Percentiles rank a stretch among this genome's conserved stretches.
Conservation (phyloP, 2,888 invertebrate genomes). For the Adela reaumurella region DNA sequence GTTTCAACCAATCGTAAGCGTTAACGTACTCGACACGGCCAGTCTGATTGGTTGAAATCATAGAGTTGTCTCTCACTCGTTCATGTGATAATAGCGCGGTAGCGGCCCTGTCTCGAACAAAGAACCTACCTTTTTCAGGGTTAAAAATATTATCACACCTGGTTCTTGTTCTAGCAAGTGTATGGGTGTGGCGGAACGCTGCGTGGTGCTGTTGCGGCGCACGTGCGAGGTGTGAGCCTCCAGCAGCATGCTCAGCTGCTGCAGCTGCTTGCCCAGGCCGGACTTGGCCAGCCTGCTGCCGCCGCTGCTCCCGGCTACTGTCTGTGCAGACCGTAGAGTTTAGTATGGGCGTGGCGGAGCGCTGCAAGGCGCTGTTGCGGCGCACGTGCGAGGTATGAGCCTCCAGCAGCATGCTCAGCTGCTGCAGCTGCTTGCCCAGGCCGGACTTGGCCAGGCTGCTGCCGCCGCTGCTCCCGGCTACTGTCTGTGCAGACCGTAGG, state of each 20-base stretch:
- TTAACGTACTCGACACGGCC: no score
- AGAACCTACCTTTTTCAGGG: background rate
- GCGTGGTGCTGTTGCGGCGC: background rate
- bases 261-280: slow-evolving; percentile 42
- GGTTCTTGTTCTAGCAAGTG: background rate
- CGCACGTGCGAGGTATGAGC: background rate
- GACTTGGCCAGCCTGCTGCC: slow-evolving; percentile 15
- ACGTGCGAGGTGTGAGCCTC: slow-evolving; percentile 7
- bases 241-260: slow-evolving; percentile 46
- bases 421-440: slow-evolving; percentile 45
- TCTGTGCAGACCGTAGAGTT: no score
- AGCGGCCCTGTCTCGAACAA: background rate
- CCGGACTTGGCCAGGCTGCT: slow-evolving; percentile 17
- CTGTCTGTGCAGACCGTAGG: no score
- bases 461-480: background rate
- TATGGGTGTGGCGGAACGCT: background rate
- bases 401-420: slow-evolving; percentile 43
- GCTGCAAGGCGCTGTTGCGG: background rate
- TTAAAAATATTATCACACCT: slow-evolving; percentile 1
- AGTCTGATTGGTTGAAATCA: no score
- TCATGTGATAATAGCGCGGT: no score
- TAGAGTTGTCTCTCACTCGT: no score
- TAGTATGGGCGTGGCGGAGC: background rate
- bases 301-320: background rate
- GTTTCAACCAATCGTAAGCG: no score